phyloP scores from a whole-genome alignment of 2,113 vertebrate genomes.

The Sitta europaea region DNA sequence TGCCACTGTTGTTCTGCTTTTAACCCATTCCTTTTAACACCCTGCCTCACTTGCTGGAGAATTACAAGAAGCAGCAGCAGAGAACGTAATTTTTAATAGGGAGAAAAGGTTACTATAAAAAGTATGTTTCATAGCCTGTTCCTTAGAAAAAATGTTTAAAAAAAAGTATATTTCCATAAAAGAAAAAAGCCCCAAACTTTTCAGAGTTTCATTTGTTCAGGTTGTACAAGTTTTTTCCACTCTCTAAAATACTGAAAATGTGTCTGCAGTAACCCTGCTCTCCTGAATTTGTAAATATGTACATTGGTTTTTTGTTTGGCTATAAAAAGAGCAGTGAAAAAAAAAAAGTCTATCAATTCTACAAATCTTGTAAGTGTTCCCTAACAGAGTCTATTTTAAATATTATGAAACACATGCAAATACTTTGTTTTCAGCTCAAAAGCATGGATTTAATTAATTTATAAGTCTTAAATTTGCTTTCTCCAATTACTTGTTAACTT shows the following conservation, averaged over 20 bases:
- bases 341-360: not conserved
- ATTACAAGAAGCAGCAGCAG: not conserved
- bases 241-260: not conserved
- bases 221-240: accelerated
- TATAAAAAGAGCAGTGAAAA: not conserved
- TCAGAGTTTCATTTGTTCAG: not conserved
- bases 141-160: not conserved
- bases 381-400: not conserved
- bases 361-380: not conserved
- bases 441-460: not conserved
- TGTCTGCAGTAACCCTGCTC: not conserved
- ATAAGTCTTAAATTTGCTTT: not conserved
- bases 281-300: not conserved
- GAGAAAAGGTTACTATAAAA: not conserved
- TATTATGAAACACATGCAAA: not conserved
- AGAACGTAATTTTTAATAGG: not conserved
- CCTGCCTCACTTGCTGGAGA: not conserved
- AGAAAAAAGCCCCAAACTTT: not conserved
- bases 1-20: not conserved
- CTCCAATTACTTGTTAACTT: not conserved
- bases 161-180: not conserved
- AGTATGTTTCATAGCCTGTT: not conserved
- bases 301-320: not conserved
- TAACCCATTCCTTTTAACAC: not conserved
- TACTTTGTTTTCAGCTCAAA: not conserved